Evolutionary conservation across 2,113 vertebrate species (phyloP), one percentile per base, ranked within the genome.

Genomic region (Crocuta crocuta): DNA sequence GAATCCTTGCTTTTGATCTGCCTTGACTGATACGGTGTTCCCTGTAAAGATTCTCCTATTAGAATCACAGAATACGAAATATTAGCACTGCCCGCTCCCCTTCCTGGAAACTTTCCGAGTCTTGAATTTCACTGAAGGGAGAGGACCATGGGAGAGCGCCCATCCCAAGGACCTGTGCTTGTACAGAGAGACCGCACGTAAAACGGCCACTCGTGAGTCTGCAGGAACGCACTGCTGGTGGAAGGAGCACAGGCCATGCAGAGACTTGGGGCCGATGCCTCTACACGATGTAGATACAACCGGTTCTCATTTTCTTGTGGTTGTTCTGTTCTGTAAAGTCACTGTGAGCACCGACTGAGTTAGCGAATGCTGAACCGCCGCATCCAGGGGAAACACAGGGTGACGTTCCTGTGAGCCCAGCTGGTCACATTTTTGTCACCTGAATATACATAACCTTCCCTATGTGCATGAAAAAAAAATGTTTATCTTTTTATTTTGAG

Each of bases 161-260:
- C 0, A 24, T 11, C 33, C 10, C n/a, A 50, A 28, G n/a, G 73
- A 65, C 4, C 2, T 1, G 28, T 33, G 66, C 12, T 55, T 89
- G 85, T 35, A 66, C 70, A 35, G 48, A 43, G 11, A 73, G 70
- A 70, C n/a, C 4, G 5, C 1, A 28, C 61, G 7, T 5, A 45
- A 66, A 33, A 43, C 0, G 1, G 39, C 73, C 7, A 45, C 61
- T 45, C 61, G 61, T 33, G 10, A 87, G 39, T 55, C 19, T 10
- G 16, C 85, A 79, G 45, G 80, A 45, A 13, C 2, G 21, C 31
- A 6, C 33, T 24, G 43, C 66, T 24, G 53, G 0, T 0, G 4
- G 8, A 10, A 2, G n/a, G 7, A 9, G 7, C 2, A 7, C 15
- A 33, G 61, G 5, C 16, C 0, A 48, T 0, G 12, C 78, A 24